A percentile compares a stretch with the other conserved stretches of the same genome.
phyloP scores from a whole-genome alignment of 2,113 vertebrate genomes.

The Lepisosteus osseus region DNA sequence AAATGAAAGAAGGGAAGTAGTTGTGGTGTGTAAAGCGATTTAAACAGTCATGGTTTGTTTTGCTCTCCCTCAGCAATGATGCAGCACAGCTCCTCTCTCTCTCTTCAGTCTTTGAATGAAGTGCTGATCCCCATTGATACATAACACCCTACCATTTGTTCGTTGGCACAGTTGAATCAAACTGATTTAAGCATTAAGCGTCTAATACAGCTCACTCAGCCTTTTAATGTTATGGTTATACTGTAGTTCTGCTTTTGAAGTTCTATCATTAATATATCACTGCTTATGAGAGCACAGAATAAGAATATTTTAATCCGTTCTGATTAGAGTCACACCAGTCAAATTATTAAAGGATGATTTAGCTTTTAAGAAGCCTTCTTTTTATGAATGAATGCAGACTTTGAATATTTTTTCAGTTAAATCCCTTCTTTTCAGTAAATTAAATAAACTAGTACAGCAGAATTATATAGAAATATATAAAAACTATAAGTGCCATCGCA shows the following conservation, averaged over 20 bases:
- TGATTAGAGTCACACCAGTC: constrained; percentile 48
- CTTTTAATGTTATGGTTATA: neutral
- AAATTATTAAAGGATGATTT: constrained; percentile 55
- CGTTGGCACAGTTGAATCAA: neutral
- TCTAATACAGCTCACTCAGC: neutral
- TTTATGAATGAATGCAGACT: neutral
- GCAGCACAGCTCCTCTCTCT: neutral
- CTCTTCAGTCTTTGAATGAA: constrained; percentile 1
- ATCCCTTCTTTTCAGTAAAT: no score
- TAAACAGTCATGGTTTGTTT: constrained; percentile 20
- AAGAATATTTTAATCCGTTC: constrained; percentile 37
- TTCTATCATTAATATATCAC: neutral
- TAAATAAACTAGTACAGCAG: no score
- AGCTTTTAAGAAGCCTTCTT: constrained; percentile 35
- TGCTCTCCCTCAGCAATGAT: neutral
- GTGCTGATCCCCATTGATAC: constrained; percentile 3
- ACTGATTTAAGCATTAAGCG: neutral
- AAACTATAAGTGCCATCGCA: no score
- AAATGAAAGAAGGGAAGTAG: neutral
- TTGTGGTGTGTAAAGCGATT: constrained; percentile 4
- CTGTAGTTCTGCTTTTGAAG: neutral
- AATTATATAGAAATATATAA: no score
- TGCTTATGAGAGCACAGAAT: neutral
- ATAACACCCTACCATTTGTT: neutral
- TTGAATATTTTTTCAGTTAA: no score